Evolutionary conservation across 1,140 invertebrate species (phyloP).

Genomic region (Ceratina australensis): DNA sequence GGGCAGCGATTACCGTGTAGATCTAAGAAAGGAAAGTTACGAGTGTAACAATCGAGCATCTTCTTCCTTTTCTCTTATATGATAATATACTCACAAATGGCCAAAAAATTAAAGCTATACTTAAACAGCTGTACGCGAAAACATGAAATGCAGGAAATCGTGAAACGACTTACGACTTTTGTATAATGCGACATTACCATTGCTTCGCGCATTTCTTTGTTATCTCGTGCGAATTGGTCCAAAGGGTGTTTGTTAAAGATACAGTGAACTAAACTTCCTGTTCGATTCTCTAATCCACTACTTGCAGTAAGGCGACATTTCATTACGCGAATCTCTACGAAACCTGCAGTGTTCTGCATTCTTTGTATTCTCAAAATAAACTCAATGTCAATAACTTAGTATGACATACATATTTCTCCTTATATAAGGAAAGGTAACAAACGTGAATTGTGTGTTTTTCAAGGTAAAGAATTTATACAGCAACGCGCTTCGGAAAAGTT

Average conservation of each 20-base stretch:
- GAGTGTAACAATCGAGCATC: too few relatives aligned
- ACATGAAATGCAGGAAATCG: background rate
- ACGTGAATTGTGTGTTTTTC: too few relatives aligned
- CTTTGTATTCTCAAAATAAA: background rate
- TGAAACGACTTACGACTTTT: background rate
- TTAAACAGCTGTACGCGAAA: conserved; percentile 3
- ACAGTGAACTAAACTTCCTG: background rate
- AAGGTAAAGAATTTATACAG: too few relatives aligned
- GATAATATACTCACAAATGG: background rate
- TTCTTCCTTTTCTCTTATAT: background rate
- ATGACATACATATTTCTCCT: too few relatives aligned
- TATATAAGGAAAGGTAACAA: too few relatives aligned
- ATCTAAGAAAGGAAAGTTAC: background rate
- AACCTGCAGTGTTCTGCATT: background rate
- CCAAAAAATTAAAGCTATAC: background rate
- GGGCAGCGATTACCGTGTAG: conserved; percentile 35
- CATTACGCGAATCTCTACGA: background rate
- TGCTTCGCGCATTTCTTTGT: conserved; percentile 63
- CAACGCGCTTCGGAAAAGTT: too few relatives aligned
- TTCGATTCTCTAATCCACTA: background rate
- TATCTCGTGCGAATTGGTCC: conserved; percentile 61
- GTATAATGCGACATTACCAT: conserved; percentile 15
- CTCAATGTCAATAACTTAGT: too few relatives aligned
- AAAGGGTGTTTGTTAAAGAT: conserved; percentile 58
- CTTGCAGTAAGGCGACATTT: conserved; percentile 11